Percentiles rank a stretch among this genome's conserved stretches.
These are phyloP conservation scores for Scaptodrosophila lebanonensis DNA, from an alignment of 1,140 invertebrate species.

Conservation along the genomic window DNA sequence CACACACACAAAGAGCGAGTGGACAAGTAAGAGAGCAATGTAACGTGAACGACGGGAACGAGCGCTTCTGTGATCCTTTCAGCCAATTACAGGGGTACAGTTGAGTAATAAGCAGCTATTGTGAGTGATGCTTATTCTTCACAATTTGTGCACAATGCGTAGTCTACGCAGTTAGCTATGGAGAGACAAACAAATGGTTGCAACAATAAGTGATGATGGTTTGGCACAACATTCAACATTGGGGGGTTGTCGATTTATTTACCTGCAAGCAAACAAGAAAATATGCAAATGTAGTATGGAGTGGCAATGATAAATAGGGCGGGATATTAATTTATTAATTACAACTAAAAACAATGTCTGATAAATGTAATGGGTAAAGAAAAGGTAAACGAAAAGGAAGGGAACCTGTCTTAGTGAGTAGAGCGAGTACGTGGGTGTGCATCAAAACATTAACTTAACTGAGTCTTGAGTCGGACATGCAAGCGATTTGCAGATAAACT, in stretches of 20 bases:
- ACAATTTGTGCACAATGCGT: conserved; percentile 23
- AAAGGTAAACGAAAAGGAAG: too few species aligned
- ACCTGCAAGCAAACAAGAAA: conserved; percentile 47
- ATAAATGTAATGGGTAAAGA: too few species aligned
- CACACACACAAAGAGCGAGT: conserved; percentile 1
- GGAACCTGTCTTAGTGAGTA: too few species aligned
- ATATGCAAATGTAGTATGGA: conserved; percentile 39
- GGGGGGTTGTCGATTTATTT: conserved; percentile 23
- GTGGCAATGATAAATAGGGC: conserved; percentile 23
- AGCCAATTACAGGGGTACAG: conserved; percentile 4
- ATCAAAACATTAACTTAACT: too few species aligned
- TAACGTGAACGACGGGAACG: conserved; percentile 3
- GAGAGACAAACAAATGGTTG: conserved; percentile 41
- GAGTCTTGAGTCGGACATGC: too few species aligned
- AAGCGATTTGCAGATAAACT: too few species aligned
- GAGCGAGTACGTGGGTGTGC: too few species aligned
- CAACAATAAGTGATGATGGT: conserved; percentile 40
- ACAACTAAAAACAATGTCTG: too few species aligned
- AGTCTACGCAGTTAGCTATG: conserved; percentile 29
- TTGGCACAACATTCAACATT: conserved; percentile 11
- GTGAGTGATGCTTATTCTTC: conserved; percentile 11
- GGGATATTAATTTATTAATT: too few species aligned
- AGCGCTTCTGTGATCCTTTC: neutral
- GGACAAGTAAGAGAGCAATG: conserved; percentile 1
- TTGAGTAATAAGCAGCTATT: too few species aligned